Evolutionary conservation across 1,140 invertebrate genomes (phyloP).

Genomic region (Daktulosphaira vitifoliae): DNA sequence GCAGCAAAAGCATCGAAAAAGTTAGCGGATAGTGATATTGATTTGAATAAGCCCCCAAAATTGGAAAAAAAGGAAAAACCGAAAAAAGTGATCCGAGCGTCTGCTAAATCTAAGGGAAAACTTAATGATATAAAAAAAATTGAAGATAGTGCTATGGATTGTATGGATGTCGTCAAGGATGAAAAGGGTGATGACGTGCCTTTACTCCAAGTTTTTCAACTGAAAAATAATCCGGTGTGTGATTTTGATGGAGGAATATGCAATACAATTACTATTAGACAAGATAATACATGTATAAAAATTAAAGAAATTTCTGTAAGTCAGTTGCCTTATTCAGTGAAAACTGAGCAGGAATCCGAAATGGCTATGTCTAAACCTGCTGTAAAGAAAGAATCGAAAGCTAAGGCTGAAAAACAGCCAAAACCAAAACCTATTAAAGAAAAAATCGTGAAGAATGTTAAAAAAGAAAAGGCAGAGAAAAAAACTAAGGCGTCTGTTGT

Average conservation of each 20-base stretch:
- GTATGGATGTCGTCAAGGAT: slow-evolving; percentile 22
- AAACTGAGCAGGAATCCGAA: neutral
- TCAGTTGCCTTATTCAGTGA: slow-evolving; percentile 14
- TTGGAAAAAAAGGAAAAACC: neutral
- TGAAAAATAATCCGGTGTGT: slow-evolving; percentile 10
- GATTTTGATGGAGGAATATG: slow-evolving; percentile 18
- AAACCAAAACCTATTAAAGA: neutral
- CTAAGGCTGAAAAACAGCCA: slow-evolving; percentile 1
- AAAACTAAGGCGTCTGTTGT: neutral
- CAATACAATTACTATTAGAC: slow-evolving; percentile 25
- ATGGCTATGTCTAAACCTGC: neutral
- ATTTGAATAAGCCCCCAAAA: slow-evolving; percentile 15
- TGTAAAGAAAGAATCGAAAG: slow-evolving; percentile 22
- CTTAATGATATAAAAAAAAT: neutral
- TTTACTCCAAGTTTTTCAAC: slow-evolving; percentile 28
- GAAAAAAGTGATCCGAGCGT: neutral
- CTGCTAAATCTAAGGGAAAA: slow-evolving; percentile 4
- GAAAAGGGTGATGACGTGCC: slow-evolving; percentile 25
- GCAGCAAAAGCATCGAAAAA: slow-evolving; percentile 10
- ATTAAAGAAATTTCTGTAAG: slow-evolving; percentile 29
- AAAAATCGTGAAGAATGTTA: neutral
- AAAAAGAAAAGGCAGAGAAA: slow-evolving; percentile 9
- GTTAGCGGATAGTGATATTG: neutral
- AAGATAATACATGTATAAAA: slow-evolving; percentile 29
- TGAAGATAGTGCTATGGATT: slow-evolving; percentile 11